Conservation (phyloP, 2,113 vertebrate species). For the Pachycephala philippinensis region DNA sequence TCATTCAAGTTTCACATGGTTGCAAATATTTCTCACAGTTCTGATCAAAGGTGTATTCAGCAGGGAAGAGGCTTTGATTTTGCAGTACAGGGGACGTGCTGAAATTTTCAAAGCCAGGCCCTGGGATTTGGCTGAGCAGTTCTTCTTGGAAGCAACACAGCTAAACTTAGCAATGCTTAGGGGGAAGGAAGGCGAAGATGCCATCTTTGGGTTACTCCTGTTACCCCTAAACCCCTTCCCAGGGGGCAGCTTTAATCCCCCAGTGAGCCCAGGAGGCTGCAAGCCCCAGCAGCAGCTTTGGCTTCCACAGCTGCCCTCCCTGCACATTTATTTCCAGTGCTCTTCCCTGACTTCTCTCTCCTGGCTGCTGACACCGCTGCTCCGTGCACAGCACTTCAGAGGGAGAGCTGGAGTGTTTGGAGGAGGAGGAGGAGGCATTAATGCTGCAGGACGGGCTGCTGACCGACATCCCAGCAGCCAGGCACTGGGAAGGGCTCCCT, state of each 20-base stretch:
- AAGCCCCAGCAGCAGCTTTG: not conserved
- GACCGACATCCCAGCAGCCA: not conserved
- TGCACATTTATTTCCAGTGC: not conserved
- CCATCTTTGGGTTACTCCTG: not conserved
- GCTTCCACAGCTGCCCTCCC: not conserved
- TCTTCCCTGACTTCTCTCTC: not conserved
- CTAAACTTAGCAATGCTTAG: constrained; percentile 46
- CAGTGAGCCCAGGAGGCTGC: not conserved
- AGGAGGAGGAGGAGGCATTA: not conserved
- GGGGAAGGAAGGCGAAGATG: not conserved
- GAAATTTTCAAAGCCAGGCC: constrained; percentile 64
- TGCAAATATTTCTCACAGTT: constrained; percentile 69
- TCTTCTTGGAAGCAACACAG: constrained; percentile 28
- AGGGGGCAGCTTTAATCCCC: not conserved
- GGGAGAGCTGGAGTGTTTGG: not conserved
- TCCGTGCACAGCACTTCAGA: not conserved
- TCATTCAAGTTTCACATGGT: constrained; percentile 69
- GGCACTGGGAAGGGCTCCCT: not conserved
- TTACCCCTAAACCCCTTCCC: not conserved
- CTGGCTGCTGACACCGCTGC: not conserved
- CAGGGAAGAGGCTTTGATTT: constrained; percentile 67
- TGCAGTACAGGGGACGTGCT: constrained; percentile 57
- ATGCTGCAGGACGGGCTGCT: not conserved
- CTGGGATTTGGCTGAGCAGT: constrained; percentile 50
- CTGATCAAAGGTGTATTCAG: constrained; percentile 71